These are phyloP conservation scores for Oxyruncus cristatus DNA, from an alignment of 2,113 vertebrate species.

Conservation along the genomic window DNA sequence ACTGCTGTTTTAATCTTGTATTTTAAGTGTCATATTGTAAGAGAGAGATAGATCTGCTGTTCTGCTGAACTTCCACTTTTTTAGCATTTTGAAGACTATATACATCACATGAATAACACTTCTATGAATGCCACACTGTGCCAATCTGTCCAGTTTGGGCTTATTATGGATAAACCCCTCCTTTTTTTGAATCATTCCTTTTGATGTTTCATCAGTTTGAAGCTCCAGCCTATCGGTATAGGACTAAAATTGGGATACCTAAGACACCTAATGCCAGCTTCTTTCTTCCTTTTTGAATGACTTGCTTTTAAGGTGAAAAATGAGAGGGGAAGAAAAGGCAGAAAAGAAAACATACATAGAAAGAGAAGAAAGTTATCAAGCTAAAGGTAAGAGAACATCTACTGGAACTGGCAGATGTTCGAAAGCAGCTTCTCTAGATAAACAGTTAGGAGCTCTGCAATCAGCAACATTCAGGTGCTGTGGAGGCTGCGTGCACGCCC, in stretches of 20 bases:
- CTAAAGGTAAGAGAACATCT: not conserved
- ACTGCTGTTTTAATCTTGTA: not conserved
- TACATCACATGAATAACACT: not conserved
- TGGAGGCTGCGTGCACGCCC: accelerated
- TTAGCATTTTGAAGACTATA: not conserved
- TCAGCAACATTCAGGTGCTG: not conserved
- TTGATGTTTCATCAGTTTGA: not conserved
- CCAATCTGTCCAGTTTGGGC: not conserved
- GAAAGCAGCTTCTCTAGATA: not conserved
- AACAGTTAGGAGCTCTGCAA: not conserved
- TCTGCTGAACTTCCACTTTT: not conserved
- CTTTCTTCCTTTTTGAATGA: not conserved
- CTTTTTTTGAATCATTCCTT: not conserved
- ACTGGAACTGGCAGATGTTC: not conserved
- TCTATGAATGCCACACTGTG: not conserved
- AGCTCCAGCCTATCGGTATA: not conserved
- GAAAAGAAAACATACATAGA: not conserved
- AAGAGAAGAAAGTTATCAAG: not conserved
- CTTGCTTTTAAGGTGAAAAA: not conserved
- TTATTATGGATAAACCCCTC: not conserved
- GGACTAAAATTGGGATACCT: not conserved
- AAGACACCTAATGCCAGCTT: not conserved
- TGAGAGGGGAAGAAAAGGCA: not conserved
- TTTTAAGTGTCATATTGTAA: not conserved
- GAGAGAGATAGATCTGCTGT: not conserved